Evolutionary conservation across 2,797 vertebrate genomes (phyloP).

Genomic region (Pseudochaenichthys georgianus): DNA sequence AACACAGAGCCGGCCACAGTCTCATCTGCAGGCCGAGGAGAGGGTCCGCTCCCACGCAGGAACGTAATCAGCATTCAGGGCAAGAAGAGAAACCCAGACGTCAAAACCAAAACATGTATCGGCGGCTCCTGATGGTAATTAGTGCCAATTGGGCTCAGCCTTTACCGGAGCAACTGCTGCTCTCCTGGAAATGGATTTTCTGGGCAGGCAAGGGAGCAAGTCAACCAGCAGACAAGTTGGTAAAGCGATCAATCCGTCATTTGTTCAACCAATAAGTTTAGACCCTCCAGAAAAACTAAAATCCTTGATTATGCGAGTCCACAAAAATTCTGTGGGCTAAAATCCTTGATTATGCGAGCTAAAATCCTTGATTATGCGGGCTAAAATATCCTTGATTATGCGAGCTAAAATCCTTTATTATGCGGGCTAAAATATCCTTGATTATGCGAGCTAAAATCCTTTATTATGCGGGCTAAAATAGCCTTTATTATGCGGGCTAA

Average conservation of each 20-base stretch:
- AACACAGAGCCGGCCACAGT: constrained; percentile 43
- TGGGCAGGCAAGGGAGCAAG: constrained; percentile 16
- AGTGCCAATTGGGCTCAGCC: constrained; percentile 56
- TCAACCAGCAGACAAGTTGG: constrained; percentile 35
- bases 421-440: too few species aligned
- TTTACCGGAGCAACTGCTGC: constrained; percentile 30
- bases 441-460: too few species aligned
- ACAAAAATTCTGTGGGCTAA: too few species aligned
- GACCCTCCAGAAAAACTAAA: too few species aligned
- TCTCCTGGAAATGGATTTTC: constrained; percentile 63
- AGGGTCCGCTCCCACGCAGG: constrained; percentile 42
- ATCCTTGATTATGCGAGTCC: too few species aligned
- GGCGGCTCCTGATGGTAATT: constrained; percentile 64
- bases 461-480: too few species aligned
- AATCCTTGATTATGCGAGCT: too few species aligned
- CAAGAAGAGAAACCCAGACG: constrained; percentile 53
- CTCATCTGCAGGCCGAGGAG: constrained; percentile 67
- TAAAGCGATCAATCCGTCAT: constrained; percentile 34
- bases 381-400: too few species aligned
- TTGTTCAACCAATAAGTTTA: background rate
- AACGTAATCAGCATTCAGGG: constrained; percentile 70
- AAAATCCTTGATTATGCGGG: too few species aligned
- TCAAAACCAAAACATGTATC: constrained; percentile 62
- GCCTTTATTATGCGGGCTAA: too few species aligned
- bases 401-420: too few species aligned